Conservation (phyloP, 23 tunicate genomes). For the Clavelina lepadiformis region DNA sequence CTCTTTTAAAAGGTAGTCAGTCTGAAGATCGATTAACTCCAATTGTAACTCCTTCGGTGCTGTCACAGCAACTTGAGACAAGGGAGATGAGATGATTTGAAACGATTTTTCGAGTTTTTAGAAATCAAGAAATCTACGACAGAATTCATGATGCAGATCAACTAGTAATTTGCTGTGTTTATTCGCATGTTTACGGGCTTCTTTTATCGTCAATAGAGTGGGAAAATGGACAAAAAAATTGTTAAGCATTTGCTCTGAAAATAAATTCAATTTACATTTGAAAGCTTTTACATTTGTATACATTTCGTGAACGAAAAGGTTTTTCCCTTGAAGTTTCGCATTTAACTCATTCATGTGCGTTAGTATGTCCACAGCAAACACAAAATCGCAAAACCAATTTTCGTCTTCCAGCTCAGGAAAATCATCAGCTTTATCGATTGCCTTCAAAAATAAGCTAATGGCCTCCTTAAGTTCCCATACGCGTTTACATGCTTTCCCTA, state of each 20-base stretch:
- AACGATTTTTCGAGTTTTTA: conserved; percentile 5
- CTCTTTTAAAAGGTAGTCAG: conserved; percentile 19
- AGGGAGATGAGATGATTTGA: conserved; percentile 3
- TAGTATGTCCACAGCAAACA: conserved; percentile 21
- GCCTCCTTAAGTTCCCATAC: conserved; percentile 17
- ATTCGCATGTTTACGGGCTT: conserved; percentile 22
- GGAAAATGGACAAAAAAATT: conserved; percentile 16
- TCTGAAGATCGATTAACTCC: conserved; percentile 7
- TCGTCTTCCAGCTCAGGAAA: conserved; percentile 21
- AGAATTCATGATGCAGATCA: conserved; percentile 14
- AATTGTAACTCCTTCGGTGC: conserved; percentile 6
- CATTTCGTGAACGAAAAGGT: conserved; percentile 15
- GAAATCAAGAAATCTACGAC: conserved; percentile 15
- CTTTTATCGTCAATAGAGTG: conserved; percentile 22
- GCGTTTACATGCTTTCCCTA: conserved; percentile 26
- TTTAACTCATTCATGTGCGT: conserved; percentile 27
- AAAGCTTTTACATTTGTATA: conserved; percentile 13
- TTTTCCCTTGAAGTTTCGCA: conserved; percentile 26
- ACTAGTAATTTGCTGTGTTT: conserved; percentile 21
- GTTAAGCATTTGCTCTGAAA: conserved; percentile 10
- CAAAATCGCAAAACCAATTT: conserved; percentile 25
- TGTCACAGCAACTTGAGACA: conserved; percentile 18
- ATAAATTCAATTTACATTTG: conserved; percentile 11
- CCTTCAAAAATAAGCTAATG: conserved; percentile 20
- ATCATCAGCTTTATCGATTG: conserved; percentile 21